Conservation (phyloP, 2,113 vertebrate species). For the Rhinoptilus africanus region DNA sequence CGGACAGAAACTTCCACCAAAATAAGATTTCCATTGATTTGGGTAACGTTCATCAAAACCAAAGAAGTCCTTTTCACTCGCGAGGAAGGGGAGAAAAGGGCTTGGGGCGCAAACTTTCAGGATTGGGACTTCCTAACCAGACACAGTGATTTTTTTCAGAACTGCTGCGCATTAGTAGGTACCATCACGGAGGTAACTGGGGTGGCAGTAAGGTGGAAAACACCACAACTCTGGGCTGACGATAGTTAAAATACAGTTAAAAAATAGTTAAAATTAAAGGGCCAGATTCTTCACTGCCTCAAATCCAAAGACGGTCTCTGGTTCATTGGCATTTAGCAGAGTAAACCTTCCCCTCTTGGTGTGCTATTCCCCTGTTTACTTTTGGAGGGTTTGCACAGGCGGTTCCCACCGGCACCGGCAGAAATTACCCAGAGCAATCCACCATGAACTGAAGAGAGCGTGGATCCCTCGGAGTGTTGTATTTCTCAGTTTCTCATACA, state of each 20-base stretch:
- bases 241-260: too few relatives aligned
- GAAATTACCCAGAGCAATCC: conserved; percentile 8
- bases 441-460: not conserved
- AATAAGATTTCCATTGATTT: not conserved
- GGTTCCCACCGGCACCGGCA: not conserved
- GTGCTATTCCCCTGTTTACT: not conserved
- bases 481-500: not conserved
- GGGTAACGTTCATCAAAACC: not conserved
- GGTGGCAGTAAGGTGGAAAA: not conserved
- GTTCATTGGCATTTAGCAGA: not conserved
- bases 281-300: not conserved
- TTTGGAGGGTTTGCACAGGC: not conserved
- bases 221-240: not conserved
- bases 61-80: not conserved
- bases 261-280: not conserved
- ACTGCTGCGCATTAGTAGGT: not conserved
- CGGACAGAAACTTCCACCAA: not conserved
- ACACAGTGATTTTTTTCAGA: not conserved
- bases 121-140: not conserved
- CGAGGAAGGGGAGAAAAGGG: not conserved
- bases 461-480: not conserved
- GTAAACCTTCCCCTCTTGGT: not conserved
- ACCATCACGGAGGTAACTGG: too few relatives aligned
- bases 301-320: not conserved
- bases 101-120: not conserved